Evolutionary conservation across 2,113 vertebrate genomes (phyloP).

Genomic region (Chaetura pelagica): DNA sequence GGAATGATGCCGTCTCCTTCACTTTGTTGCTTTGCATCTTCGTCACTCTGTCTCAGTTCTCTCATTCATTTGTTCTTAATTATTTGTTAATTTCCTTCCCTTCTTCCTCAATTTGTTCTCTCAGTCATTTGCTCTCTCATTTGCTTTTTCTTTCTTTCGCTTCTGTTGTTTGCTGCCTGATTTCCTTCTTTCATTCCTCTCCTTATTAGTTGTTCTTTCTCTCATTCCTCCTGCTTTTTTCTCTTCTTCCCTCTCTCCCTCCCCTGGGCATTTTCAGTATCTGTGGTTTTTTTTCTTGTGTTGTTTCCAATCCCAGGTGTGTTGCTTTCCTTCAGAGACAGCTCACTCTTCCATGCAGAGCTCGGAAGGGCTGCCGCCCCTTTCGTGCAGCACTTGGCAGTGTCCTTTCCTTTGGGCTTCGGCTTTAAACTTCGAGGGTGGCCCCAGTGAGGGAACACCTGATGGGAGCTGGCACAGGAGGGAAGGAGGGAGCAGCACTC

Average conservation of each 20-base stretch:
- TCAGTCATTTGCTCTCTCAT: constrained; percentile 29
- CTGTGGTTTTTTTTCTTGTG: not conserved
- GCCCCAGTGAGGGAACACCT: not conserved
- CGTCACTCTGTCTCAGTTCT: not conserved
- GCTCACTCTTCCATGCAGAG: not conserved
- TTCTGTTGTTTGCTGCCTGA: not conserved
- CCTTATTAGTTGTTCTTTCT: not conserved
- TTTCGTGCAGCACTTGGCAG: not conserved
- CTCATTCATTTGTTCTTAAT: constrained; percentile 61
- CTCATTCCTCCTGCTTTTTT: not conserved
- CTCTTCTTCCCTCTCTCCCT: not conserved
- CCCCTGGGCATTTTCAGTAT: not conserved
- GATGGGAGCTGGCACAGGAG: not conserved
- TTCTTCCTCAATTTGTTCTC: constrained; percentile 61
- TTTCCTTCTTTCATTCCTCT: constrained; percentile 44
- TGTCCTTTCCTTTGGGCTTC: not conserved
- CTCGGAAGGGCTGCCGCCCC: not conserved
- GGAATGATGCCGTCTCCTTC: not conserved
- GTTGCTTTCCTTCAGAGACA: not conserved
- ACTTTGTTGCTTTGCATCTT: constrained; percentile 28
- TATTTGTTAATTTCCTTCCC: constrained; percentile 68
- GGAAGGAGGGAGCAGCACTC: not conserved
- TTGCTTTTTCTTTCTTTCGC: constrained; percentile 57
- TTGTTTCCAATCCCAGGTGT: not conserved
- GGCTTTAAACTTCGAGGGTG: not conserved